Percentiles rank a stretch among this genome's conserved stretches.
Evolutionary conservation across 2,797 vertebrate genomes (phyloP).

Genomic region (Oreochromis grahami): DNA sequence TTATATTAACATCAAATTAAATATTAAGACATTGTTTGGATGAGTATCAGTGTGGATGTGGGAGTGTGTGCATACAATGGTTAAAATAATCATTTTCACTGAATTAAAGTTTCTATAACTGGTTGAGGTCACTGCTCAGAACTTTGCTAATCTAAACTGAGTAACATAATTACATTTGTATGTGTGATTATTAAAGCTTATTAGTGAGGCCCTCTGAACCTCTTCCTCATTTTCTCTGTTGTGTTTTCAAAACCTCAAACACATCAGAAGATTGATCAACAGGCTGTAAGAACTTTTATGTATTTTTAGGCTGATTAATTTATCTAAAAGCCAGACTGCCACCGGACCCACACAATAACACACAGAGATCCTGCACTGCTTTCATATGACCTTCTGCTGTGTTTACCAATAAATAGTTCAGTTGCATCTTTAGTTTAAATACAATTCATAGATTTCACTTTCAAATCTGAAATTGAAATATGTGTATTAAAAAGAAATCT

Average conservation of each 20-base stretch:
- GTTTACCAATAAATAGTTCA: background rate
- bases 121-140: background rate
- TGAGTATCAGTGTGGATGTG: background rate
- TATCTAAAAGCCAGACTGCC: background rate
- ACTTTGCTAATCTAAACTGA: background rate
- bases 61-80: background rate
- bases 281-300: background rate
- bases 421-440: background rate
- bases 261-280: background rate
- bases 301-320: background rate
- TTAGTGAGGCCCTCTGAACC: background rate
- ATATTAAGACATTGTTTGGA: background rate
- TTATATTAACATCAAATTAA: background rate
- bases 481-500: background rate
- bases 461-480: background rate
- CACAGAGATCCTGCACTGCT: background rate
- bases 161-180: background rate
- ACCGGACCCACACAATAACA: background rate
- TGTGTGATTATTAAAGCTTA: background rate
- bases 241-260: background rate
- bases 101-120: background rate
- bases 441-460: background rate
- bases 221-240: background rate
- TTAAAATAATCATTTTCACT: background rate
- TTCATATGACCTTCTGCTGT: background rate